phyloP scores from a whole-genome alignment of 2,797 vertebrate genomes.

The Babyrousa celebensis region DNA sequence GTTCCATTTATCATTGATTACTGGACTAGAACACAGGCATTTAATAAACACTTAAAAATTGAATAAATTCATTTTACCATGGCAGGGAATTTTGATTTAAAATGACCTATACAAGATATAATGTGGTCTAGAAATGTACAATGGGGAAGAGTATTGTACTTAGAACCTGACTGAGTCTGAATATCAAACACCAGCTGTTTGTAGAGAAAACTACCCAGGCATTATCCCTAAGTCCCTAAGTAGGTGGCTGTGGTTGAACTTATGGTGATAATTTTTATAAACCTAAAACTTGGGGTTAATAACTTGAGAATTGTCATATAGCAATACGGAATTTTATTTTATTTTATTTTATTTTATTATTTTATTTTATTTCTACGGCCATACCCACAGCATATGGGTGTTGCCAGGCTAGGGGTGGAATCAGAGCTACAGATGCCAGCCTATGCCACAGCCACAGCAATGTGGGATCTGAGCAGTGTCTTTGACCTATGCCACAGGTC shows the following conservation, averaged over 20 bases:
- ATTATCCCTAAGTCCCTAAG: not conserved
- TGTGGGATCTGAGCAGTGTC: no score
- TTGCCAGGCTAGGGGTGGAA: no score
- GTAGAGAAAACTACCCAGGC: not conserved
- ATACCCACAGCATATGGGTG: no score
- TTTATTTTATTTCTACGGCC: no score
- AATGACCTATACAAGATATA: not conserved
- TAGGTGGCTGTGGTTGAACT: not conserved
- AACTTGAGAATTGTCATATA: not conserved
- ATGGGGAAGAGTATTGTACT: not conserved
- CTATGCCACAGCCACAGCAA: no score
- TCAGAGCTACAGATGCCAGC: no score
- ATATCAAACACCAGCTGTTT: not conserved
- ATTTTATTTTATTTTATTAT: not conserved
- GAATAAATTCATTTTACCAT: not conserved
- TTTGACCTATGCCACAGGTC: no score
- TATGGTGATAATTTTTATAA: not conserved
- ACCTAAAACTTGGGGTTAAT: not conserved
- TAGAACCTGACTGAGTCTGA: not conserved
- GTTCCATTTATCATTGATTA: constrained; percentile 11
- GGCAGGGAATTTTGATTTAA: constrained; percentile 5
- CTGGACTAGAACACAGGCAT: not conserved
- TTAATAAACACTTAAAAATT: constrained; percentile 36
- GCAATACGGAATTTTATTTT: not conserved
- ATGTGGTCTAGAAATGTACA: not conserved